phyloP scores from a whole-genome alignment of 2,888 invertebrate species.

The Pollenia amentaria region DNA sequence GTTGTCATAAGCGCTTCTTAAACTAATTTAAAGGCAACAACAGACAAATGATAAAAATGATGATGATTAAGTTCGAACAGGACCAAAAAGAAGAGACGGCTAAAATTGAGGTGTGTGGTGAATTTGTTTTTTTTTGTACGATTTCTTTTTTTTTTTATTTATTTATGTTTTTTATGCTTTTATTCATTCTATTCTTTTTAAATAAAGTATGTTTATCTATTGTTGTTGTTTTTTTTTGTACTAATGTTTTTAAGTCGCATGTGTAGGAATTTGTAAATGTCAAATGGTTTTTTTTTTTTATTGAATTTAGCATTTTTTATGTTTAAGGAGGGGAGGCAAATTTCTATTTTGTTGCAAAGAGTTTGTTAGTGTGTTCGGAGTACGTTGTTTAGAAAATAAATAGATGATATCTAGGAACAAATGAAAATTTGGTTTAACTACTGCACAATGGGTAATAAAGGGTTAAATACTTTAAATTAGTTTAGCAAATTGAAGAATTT shows the following conservation, averaged over 20 bases:
- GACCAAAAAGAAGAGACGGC: background rate
- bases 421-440: slow-evolving; percentile 7
- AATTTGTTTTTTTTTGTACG: background rate
- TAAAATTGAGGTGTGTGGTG: slow-evolving; percentile 28
- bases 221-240: background rate
- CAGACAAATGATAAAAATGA: slow-evolving; percentile 5
- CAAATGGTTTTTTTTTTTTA: slow-evolving; percentile 49
- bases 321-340: background rate
- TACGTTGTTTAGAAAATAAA: slow-evolving; percentile 50
- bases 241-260: slow-evolving; percentile 3
- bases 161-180: background rate
- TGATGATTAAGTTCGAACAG: background rate
- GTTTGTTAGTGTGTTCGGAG: background rate
- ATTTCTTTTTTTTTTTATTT: background rate
- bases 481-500: no score
- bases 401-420: slow-evolving; percentile 30
- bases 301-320: background rate
- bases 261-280: slow-evolving; percentile 68
- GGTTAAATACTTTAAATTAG: no score
- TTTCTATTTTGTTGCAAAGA: background rate
- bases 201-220: background rate
- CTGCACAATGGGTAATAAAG: slow-evolving; percentile 16
- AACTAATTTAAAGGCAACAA: background rate
- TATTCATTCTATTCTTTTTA: background rate
- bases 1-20: background rate